phyloP scores from a whole-genome alignment of 2,888 invertebrate genomes.

The Eugnorisma glareosa region DNA sequence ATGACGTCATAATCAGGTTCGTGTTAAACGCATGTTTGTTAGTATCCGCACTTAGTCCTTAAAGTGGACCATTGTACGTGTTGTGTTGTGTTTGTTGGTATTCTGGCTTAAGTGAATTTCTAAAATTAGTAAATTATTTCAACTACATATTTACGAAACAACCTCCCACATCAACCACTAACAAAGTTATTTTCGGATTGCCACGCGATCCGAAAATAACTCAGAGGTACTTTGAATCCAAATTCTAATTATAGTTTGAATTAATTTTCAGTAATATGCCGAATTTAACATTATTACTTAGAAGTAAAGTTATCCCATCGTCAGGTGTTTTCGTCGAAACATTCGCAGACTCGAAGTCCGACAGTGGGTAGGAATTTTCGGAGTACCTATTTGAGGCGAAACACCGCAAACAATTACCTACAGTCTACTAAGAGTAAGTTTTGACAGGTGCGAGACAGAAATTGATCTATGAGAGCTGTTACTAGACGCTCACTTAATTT shows the following conservation, averaged over 20 bases:
- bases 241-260: conserved; percentile 2
- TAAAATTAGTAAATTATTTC: conserved; percentile 12
- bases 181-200: not conserved
- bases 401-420: conserved; percentile 63
- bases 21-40: conserved; percentile 4
- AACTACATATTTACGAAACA: not conserved
- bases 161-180: not conserved
- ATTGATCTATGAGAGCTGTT: conserved; percentile 60
- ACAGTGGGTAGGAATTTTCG: conserved; percentile 31
- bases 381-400: conserved; percentile 48
- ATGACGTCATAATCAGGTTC: not conserved
- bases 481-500: conserved; percentile 50
- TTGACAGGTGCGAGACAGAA: conserved; percentile 64
- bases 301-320: conserved; percentile 9
- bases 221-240: not conserved
- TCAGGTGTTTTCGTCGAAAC: conserved; percentile 13
- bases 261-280: not conserved
- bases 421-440: conserved; percentile 56
- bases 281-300: conserved; percentile 10
- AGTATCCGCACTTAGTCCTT: no score
- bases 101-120: no score
- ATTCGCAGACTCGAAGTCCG: conserved; percentile 4
- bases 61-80: no score
- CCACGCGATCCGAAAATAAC: not conserved
- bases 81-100: no score